Evolutionary conservation across 2,113 vertebrate species (phyloP).

Genomic region (Thamnaconus septentrionalis): DNA sequence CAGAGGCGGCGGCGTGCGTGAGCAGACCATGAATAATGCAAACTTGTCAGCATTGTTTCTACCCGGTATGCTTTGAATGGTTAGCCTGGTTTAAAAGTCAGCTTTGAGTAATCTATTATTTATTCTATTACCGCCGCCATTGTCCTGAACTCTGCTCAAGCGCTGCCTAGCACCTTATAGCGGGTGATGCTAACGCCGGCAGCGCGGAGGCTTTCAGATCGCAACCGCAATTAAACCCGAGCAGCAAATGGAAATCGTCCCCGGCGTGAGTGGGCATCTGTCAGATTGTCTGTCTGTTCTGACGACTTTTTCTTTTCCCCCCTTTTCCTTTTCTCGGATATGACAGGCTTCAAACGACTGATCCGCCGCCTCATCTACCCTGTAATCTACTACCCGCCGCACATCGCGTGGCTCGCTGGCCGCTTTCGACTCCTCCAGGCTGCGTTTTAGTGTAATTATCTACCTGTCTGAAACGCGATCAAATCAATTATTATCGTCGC

Average conservation of each 20-base stretch:
- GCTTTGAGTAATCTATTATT: slow-evolving; percentile 66
- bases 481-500: background rate
- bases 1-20: slow-evolving; percentile 11
- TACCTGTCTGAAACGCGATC: slow-evolving; percentile 8
- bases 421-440: too few relatives aligned
- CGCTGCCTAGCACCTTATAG: too few relatives aligned
- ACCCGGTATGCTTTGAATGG: slow-evolving; percentile 55
- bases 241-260: slow-evolving; percentile 18
- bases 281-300: slow-evolving; percentile 4
- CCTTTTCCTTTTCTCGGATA: slow-evolving; percentile 2
- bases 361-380: background rate
- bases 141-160: slow-evolving; percentile 15
- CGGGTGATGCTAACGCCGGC: slow-evolving; percentile 38
- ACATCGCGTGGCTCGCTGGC: background rate
- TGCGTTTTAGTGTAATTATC: slow-evolving; percentile 8
- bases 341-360: slow-evolving; percentile 1
- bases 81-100: slow-evolving; percentile 65
- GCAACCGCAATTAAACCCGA: slow-evolving; percentile 29
- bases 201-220: slow-evolving; percentile 15
- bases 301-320: background rate
- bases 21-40: slow-evolving; percentile 61
- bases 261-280: background rate
- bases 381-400: slow-evolving; percentile 10
- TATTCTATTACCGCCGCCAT: slow-evolving; percentile 46
- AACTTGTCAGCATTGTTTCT: slow-evolving; percentile 57